Evolutionary conservation across 1,140 invertebrate genomes (phyloP), one percentile per base, ranked within the genome.

Genomic region (Drosophila miranda): DNA sequence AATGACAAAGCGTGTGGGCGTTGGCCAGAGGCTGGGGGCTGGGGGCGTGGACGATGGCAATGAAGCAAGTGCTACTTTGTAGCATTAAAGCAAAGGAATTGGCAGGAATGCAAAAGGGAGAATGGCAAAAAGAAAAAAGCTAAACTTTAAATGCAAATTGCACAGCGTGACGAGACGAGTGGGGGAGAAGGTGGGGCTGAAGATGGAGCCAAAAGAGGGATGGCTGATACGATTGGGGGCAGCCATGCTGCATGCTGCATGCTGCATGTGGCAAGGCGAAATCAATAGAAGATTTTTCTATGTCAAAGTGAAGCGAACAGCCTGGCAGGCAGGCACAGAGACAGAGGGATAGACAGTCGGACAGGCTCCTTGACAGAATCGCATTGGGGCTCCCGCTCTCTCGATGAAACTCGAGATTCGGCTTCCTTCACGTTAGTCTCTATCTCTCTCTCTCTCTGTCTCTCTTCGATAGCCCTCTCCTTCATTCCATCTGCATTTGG

Each of bases 261-360:
- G 34, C 34, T 38, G 34, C 34, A 13, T 38, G 34, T 38, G 34
- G 34, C 34, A 48, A 48, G 50, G 48, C 72, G 49, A 87, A 86
- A 87, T 86, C 81, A 87, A 86, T 86, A 70, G 73, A 45, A 75
- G 78, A 86, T 86, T 87, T 87, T 78, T 87, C 82, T 74, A 87
- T 71, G 82, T 86, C 82, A 84, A 84, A 84, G 81, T 70, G 63
- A 76, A 62, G 61, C 41, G 75, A 45, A 48, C 34, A 30, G 63
- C 50, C 49, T 52, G 64, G 43, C 64, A 63, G 43, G 30, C 51
- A 49, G 34, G 4, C 3, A 0, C 11, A 26, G 4, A 30, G 28
- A 7, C 6, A 8, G 28, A 8, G 2, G 2, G 28, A 30, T 7
- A 30, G 30, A 34, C 30, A 34, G 30, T 1, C 34, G 75, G 38